These are phyloP conservation scores for Stegastes partitus DNA, from an alignment of 2,113 vertebrate species.

Conservation along the genomic window DNA sequence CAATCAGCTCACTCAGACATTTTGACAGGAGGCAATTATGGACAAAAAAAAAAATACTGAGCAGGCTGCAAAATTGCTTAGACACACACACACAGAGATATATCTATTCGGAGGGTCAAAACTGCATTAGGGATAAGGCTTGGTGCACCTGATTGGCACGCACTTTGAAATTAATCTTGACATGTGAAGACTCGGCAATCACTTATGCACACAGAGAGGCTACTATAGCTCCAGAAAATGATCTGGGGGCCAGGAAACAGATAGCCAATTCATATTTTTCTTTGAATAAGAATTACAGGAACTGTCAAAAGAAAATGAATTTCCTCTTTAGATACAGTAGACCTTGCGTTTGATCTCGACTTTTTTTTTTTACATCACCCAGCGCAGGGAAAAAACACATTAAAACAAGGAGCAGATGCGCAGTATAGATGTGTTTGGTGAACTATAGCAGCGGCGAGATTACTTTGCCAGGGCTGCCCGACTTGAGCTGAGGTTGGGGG, in stretches of 20 bases:
- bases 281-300: neutral
- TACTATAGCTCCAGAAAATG: constrained; percentile 4
- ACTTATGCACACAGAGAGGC: constrained; percentile 1
- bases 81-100: constrained; percentile 67
- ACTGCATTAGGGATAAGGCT: constrained; percentile 60
- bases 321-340: neutral
- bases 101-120: constrained; percentile 70
- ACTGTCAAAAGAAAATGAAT: neutral
- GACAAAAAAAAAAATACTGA: constrained; percentile 73
- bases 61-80: constrained; percentile 72
- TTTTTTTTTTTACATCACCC: neutral
- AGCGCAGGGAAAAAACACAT: neutral
- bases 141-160: constrained; percentile 58
- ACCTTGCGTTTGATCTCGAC: neutral
- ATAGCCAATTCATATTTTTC: constrained; percentile 12
- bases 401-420: neutral
- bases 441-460: constrained; percentile 23
- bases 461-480: constrained; percentile 42
- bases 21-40: constrained; percentile 85
- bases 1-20: constrained; percentile 82
- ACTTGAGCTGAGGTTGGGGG: constrained; percentile 50
- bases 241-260: constrained; percentile 12
- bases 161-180: constrained; percentile 64
- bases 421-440: neutral
- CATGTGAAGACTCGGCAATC: constrained; percentile 39